Base-by-base conservation (phyloP, 2,797 vertebrate species). In the Halcyon leucocephala region DNA sequence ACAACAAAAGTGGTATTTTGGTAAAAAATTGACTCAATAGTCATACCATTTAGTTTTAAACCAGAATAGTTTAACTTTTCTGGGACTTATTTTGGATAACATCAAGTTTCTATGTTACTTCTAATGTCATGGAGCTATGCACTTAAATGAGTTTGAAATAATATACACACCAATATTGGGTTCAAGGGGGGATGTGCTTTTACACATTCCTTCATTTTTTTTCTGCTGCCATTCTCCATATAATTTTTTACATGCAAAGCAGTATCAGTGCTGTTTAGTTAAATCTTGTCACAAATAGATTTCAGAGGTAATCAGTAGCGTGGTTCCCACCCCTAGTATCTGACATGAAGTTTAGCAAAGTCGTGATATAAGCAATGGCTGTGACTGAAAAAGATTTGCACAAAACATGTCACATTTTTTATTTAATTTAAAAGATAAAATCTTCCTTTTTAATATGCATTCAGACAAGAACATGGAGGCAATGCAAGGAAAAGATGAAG, bases 81-180 rank as follows among this genome's bases (percentile, higher is more conserved):
- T 37, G 35, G 41, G 14, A 79, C 8, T 78, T 82, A 17, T 39
- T 84, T 54, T 58, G 29, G 10, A n/a, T 37, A 37, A 49, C 14
- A 9, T 28, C 35, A 49, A 33, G 11, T 58, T 91, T 60, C 28
- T 28, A 69, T 12, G 29, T 62, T 71, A 6, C 9, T 61, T 76
- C 24, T 31, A 22, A 49, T 12, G 12, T 31, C 64, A 71, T 7
- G 39, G 22, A 57, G 4, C 26, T 41, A 12, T 54, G 10, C 39
- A 17, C 19, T 76, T 49, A 71, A 74, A 77, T 11, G 3, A 67
- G 25, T 25, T 67, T 39, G 21, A 85, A 82, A 39, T 52, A 54
- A 62, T 35, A 31, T 2, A 67, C 5, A 44, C 0, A 0, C 1
- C 35, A 61, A 24, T 0, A 1, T 15, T 24, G 2, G 25, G 31